Evolutionary conservation across 2,113 vertebrate genomes (phyloP).

Genomic region (Stegostoma tigrinum): DNA sequence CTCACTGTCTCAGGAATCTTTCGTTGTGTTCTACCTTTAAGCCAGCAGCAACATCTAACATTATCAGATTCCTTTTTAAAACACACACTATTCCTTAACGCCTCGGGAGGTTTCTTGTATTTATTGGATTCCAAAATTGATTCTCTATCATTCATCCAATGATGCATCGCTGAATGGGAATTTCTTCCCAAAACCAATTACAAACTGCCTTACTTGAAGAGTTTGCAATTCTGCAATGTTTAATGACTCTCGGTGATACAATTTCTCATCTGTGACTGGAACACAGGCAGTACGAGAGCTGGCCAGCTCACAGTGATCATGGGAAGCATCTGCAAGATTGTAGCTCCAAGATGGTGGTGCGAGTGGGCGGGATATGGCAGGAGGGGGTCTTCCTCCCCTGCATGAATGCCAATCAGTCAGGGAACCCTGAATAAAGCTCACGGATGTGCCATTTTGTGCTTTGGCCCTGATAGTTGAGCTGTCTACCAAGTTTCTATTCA

Average conservation of each 20-base stretch:
- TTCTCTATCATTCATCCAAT: background rate
- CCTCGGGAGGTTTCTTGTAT: background rate
- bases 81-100: too few relatives aligned
- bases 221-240: background rate
- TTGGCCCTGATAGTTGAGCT: background rate
- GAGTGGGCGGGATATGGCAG: background rate
- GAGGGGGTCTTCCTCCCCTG: background rate
- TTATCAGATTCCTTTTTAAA: background rate
- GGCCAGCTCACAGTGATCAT: background rate
- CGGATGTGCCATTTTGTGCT: too few relatives aligned
- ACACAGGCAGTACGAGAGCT: background rate
- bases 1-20: background rate
- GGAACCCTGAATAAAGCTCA: too few relatives aligned
- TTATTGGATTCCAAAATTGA: background rate
- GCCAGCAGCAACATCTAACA: background rate
- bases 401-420: background rate
- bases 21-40: background rate
- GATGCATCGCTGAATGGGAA: background rate
- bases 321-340: background rate
- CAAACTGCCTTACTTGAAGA: background rate
- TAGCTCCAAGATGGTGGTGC: background rate
- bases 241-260: background rate
- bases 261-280: background rate
- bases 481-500: background rate
- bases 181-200: background rate